Evolutionary conservation across 2,888 invertebrate genomes (phyloP).

Genomic region (Drosophila subsilvestris): DNA sequence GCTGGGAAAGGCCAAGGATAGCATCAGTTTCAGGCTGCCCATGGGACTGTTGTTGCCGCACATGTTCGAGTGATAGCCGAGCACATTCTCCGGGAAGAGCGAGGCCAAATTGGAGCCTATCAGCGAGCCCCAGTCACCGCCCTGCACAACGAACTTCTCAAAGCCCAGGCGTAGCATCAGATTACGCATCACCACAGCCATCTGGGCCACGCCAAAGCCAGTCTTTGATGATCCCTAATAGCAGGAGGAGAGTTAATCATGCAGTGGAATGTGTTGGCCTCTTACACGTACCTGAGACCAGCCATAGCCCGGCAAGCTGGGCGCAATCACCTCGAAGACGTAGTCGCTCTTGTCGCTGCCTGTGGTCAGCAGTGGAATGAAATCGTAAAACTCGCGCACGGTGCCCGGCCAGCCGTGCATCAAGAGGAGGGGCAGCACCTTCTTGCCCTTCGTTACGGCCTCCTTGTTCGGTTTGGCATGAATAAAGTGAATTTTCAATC

Average conservation of each 20-base stretch:
- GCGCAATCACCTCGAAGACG: slow-evolving; percentile 88
- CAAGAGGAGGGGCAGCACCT: slow-evolving; percentile 88
- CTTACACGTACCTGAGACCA: slow-evolving; percentile 86
- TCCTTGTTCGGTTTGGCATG: slow-evolving; percentile 85
- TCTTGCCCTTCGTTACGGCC: slow-evolving; percentile 74
- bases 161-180: slow-evolving; percentile 89
- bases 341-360: slow-evolving; percentile 85
- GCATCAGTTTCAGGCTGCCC: slow-evolving; percentile 80
- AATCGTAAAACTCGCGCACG: slow-evolving; percentile 90
- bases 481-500: slow-evolving; percentile 89
- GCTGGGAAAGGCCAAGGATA: slow-evolving; percentile 86
- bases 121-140: slow-evolving; percentile 93
- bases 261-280: background rate
- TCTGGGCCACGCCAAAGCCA: slow-evolving; percentile 84
- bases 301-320: slow-evolving; percentile 89
- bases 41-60: slow-evolving; percentile 82
- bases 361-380: slow-evolving; percentile 88
- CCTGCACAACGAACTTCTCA: slow-evolving; percentile 88
- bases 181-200: slow-evolving; percentile 86
- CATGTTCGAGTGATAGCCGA: slow-evolving; percentile 88
- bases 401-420: slow-evolving; percentile 95
- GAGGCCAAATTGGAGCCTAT: slow-evolving; percentile 87
- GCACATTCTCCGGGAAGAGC: slow-evolving; percentile 87
- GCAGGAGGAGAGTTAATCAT: slow-evolving; percentile 14
- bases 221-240: slow-evolving; percentile 76